These are phyloP conservation scores for Pygoscelis adeliae DNA, from an alignment of 2,113 vertebrate species.

Conservation along the genomic window DNA sequence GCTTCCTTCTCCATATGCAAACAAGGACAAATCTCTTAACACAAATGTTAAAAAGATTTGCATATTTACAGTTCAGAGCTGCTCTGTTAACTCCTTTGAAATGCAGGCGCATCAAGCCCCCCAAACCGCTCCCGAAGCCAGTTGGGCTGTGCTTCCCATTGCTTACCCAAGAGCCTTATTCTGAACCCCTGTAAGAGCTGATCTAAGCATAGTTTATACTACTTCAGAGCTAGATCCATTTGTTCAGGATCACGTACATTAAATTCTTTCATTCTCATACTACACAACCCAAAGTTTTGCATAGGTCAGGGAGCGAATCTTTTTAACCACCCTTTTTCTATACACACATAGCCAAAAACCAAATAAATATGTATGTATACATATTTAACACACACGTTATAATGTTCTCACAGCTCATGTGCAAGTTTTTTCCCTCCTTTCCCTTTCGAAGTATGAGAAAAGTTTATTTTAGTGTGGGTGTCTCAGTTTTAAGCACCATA, in stretches of 20 bases:
- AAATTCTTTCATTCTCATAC: not conserved
- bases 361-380: not conserved
- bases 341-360: not conserved
- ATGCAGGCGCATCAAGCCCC: not conserved
- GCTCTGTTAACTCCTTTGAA: not conserved
- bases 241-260: not conserved
- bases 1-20: not conserved
- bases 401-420: not conserved
- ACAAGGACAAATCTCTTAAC: not conserved
- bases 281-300: not conserved
- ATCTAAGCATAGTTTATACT: not conserved
- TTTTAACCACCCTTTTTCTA: not conserved
- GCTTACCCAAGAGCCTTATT: not conserved
- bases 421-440: not conserved
- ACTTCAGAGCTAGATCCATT: not conserved
- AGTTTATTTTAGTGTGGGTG: not conserved
- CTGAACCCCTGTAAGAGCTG: not conserved
- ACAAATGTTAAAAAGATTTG: not conserved
- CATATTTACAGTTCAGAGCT: not conserved
- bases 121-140: accelerated
- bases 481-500: not conserved
- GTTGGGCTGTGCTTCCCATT: not conserved
- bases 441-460: not conserved
- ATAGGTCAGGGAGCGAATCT: not conserved
- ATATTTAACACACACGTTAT: not conserved